Percentiles rank a stretch among this genome's conserved stretches.
These are phyloP conservation scores for Arvicanthis niloticus DNA, from an alignment of 2,113 vertebrate species.

Conservation along the genomic window DNA sequence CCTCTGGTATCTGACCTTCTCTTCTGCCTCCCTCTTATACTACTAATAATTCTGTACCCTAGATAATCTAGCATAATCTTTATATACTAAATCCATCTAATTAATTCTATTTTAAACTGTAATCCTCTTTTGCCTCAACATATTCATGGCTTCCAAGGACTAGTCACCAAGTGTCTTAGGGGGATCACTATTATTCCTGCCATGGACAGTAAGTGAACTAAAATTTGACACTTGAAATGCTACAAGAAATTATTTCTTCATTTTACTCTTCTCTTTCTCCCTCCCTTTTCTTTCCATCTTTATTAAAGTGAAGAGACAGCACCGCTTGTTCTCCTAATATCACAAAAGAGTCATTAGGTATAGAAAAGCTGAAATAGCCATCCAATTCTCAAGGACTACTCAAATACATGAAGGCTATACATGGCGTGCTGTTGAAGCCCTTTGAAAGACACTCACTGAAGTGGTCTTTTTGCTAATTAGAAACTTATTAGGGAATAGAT, in stretches of 20 bases:
- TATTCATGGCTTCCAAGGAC: not conserved
- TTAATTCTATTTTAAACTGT: conserved; percentile 3
- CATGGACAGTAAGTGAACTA: not conserved
- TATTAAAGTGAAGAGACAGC: not conserved
- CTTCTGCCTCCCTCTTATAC: not conserved
- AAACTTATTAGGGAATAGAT: not conserved
- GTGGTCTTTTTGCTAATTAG: not conserved
- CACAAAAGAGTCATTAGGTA: not conserved
- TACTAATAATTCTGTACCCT: not conserved
- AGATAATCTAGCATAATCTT: not conserved
- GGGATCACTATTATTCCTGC: not conserved
- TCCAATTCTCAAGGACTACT: not conserved
- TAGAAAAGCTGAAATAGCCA: not conserved
- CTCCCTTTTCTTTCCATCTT: not conserved
- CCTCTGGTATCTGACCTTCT: not conserved
- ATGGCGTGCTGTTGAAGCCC: not conserved
- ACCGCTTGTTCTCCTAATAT: not conserved
- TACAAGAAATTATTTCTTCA: not conserved
- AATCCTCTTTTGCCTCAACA: not conserved
- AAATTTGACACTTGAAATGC: not conserved
- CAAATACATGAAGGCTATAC: not conserved
- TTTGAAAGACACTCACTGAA: not conserved
- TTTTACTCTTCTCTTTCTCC: not conserved
- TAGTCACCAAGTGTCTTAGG: not conserved
- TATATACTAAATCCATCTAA: not conserved